Evolutionary conservation across 2,888 invertebrate species (phyloP).

Genomic region (Philhelius pedissequus): DNA sequence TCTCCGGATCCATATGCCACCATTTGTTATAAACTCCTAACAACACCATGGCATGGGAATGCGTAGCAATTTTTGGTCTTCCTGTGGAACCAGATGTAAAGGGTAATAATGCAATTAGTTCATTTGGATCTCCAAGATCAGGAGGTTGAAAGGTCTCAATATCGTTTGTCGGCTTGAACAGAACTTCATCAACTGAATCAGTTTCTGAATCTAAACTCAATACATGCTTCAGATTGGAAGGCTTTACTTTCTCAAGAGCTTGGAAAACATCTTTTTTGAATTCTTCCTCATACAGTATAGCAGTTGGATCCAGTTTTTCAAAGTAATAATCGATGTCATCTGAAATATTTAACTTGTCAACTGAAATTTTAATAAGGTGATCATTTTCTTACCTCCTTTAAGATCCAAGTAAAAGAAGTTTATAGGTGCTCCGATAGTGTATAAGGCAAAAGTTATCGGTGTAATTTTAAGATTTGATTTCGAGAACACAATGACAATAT

Average conservation of each 20-base stretch:
- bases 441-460: constrained; percentile 62
- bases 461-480: constrained; percentile 52
- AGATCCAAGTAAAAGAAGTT: constrained; percentile 68
- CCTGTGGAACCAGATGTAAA: constrained; percentile 69
- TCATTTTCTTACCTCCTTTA: constrained; percentile 41
- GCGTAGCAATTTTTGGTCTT: constrained; percentile 57
- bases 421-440: constrained; percentile 58
- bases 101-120: constrained; percentile 45
- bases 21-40: constrained; percentile 57
- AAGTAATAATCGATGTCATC: background rate
- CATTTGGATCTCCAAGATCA: constrained; percentile 45
- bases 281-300: constrained; percentile 63
- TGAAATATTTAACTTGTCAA: background rate
- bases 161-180: background rate
- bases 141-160: constrained; percentile 12
- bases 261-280: constrained; percentile 20
- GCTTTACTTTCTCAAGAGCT: constrained; percentile 26
- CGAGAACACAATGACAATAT: constrained; percentile 62
- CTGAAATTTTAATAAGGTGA: background rate
- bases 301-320: constrained; percentile 5
- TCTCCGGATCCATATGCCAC: constrained; percentile 28
- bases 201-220: constrained; percentile 12
- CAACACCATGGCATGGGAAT: constrained; percentile 61
- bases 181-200: background rate
- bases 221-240: constrained; percentile 29